Conservation (phyloP, 2,797 vertebrate genomes). For the Falco novaeseelandiae region DNA sequence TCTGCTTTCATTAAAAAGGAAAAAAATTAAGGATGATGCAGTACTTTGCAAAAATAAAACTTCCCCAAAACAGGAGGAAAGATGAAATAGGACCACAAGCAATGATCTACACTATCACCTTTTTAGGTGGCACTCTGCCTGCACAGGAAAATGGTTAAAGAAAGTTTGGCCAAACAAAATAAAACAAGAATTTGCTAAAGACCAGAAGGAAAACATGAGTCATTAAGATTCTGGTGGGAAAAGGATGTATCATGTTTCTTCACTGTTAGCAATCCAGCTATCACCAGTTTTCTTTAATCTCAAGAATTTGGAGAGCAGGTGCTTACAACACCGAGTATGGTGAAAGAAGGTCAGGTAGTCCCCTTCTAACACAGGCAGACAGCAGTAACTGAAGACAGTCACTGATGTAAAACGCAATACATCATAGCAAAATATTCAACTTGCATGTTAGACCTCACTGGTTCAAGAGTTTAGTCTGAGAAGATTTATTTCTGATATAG, state of each 20-base stretch:
- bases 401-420: neutral
- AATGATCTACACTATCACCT: neutral
- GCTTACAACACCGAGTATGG: neutral
- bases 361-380: neutral
- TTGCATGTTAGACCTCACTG: neutral
- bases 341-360: neutral
- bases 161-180: constrained; percentile 30
- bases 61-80: neutral
- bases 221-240: constrained; percentile 44
- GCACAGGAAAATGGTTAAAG: neutral
- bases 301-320: constrained; percentile 17
- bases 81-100: neutral
- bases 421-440: too few species aligned
- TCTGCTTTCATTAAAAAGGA: neutral
- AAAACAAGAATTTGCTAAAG: constrained; percentile 19
- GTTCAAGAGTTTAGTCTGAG: neutral
- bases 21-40: neutral
- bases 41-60: neutral
- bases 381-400: neutral
- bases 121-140: neutral
- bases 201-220: constrained; percentile 59
- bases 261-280: constrained; percentile 17
- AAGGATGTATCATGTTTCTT: constrained; percentile 14
- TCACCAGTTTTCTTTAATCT: neutral
- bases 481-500: neutral